These are phyloP conservation scores for Campylomormyrus tamandua DNA, from an alignment of 2,113 vertebrate genomes.

Conservation along the genomic window DNA sequence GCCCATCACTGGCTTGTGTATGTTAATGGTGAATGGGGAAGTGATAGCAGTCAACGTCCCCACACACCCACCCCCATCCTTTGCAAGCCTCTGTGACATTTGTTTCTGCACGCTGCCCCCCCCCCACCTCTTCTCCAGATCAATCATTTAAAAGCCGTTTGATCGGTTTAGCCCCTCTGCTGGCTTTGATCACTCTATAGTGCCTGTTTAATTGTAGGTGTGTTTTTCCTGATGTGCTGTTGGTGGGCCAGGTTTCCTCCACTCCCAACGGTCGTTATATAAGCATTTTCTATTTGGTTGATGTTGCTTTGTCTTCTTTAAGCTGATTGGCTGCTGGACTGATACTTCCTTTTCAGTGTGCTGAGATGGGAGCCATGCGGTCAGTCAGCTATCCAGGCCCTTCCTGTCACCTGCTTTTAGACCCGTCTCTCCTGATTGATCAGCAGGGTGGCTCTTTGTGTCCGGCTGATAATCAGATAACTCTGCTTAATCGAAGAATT, in stretches of 20 bases:
- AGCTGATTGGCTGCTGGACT: not conserved
- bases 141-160: slow-evolving; percentile 12
- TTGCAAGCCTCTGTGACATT: slow-evolving; percentile 20
- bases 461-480: not conserved
- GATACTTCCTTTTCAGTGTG: not conserved
- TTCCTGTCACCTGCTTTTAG: not conserved
- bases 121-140: not conserved
- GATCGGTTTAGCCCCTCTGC: not conserved
- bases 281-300: not conserved
- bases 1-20: not conserved
- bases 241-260: not conserved
- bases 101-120: not conserved
- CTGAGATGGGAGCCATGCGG: not conserved
- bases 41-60: slow-evolving; percentile 26
- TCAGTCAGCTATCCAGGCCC: not conserved
- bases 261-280: not conserved
- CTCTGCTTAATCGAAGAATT: not conserved
- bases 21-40: slow-evolving; percentile 27
- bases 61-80: not conserved
- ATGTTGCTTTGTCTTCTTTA: not conserved
- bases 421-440: not conserved
- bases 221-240: not conserved
- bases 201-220: not conserved
- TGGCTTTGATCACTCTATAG: not conserved
- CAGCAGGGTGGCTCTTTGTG: not conserved